Base-by-base conservation (phyloP, 2,888 invertebrate species). In the Acronicta alni region DNA sequence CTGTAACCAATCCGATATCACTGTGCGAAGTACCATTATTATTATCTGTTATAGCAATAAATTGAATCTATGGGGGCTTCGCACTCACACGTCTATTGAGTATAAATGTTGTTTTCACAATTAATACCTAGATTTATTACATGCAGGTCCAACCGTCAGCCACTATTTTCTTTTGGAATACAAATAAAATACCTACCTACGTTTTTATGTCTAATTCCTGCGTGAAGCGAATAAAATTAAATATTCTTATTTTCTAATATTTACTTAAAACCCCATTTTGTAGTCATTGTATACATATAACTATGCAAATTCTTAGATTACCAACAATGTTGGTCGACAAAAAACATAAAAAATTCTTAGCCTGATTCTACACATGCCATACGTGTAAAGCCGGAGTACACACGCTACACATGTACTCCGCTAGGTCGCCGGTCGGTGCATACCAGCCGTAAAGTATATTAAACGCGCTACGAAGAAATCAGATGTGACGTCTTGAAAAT, bases 341-440 rank as follows among this genome's bases (percentile, higher is more conserved):
- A 62, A 54, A 62, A 41, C n/a, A 12, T 7, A 18, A 16, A 49
- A 42, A 38, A 8, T 12, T 44, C 54, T 70, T 39, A 63, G 14
- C 43, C 47, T 44, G 39, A 47, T 53, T 64, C 18, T 47, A 70
- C 71, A 70, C 64, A 48, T 65, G 70, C 70, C 43, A 54, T 64
- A 63, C 38, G 43, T 48, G 54, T 62, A 44, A 38, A 38, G 37
- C 42, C 62, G 35, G 64, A n/a, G 18, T 39, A 32, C 55, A 32
- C 65, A 30, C 39, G 39, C 62, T 37, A 63, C 23, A 41, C 12
- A 18, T 39, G 18, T 32, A 42, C 17, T 32, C n/a, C 41, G 38
- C 42, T 17, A n/a, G 42, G 20, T 26, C 46, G 42, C 15, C n/a
- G 42, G 20, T 26, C 46, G 42, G 38, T 51, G 66, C 66, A 66